Evolutionary conservation across 2,888 invertebrate species (phyloP), one percentile per base, ranked within the genome.

Genomic region (Gastrophysa polygoni): DNA sequence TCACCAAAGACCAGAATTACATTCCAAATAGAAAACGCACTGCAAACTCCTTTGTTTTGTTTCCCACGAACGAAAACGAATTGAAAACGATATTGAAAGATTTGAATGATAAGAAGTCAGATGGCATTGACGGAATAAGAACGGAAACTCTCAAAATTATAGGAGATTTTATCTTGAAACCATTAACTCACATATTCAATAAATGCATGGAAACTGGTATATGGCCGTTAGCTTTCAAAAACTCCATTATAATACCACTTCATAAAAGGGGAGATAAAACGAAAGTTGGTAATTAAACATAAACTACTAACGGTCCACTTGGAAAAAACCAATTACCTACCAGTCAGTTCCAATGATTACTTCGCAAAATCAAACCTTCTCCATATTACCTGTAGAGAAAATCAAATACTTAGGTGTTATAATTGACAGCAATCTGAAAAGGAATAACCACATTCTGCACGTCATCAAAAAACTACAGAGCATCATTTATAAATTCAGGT

Each of bases 31-130:
- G 49, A 14, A 11, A 28, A 14, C 49, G 21, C 28, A 49, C 29
- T 49, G 49, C 29, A 49, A 49, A 49, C 49, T 49, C 49, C 8
- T 49, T 49, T 49, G 49, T 29, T 49, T 14, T 49, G 16, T 49
- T 49, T 4, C 28, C 29, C 28, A 49, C 29, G 21, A 49, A 49
- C 29, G 49, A 50, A 29, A 50, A 29, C 14, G 8, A 50, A 29
- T 17, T 32, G 32, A 28, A 29, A 29, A 50, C 50, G 14, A 50
- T 50, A 50, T 50, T 50, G 17, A 50, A 50, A 2, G 50, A 14
- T 48, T 48, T 3, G 48, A 48, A 48, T 1, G 1, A 50, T 18
- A 47, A 21, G 21, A 47, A 47, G 10, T 47, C 11, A 18, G 47
- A 18, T 17, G 21, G 18, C 17, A 47, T 21, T 18, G 47, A 21